Evolutionary conservation across 2,797 vertebrate genomes (phyloP), one percentile per base, ranked within the genome.

Genomic region (Coccyzus lansbergi): DNA sequence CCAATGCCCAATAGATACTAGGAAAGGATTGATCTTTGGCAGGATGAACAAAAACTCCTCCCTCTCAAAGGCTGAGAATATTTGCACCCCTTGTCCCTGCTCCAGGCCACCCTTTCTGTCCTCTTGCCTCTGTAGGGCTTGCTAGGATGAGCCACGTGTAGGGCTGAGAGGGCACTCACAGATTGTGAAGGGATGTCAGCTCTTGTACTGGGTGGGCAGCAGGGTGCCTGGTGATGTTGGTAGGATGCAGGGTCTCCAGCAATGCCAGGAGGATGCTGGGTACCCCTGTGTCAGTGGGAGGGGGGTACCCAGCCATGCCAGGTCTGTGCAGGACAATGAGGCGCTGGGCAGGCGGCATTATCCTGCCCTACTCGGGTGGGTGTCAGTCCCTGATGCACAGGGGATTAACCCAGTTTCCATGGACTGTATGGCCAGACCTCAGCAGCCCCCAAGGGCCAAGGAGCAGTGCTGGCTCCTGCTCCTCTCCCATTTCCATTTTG

Each of bases 371-470:
- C 36, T 49, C 62, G 3, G 3, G 65, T 0, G 15, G 56, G 44
- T 0, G 69, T 51, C 46, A 83, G 52, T 79, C 83, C 62, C 56
- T 1, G 12, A 34, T 44, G 74, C 56, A 0, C n/a, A 4, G 64
- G 36, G 90, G 86, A 95, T 94, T 86, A 90, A 85, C 93, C 94
- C 93, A 87, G 24, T 94, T 95, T 92, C 85, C 5, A 0, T 52
- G 51, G 85, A 88, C 69, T 75, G 51, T 48, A 67, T 33, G 86
- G 93, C 69, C 87, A 31, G 60, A 34, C 6, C 24, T 21, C 75
- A 8, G 87, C 55, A 60, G 64, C 44, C 31, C 48, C 0, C 6
- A 14, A 36, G 68, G n/a, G 34, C 34, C 0, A 1, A 48, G 68
- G 42, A 69, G 69, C 44, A 13, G 1, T 1, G 12, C 46, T 49